Conservation (phyloP, 2,113 vertebrate species). For the Eulemur macaco region DNA sequence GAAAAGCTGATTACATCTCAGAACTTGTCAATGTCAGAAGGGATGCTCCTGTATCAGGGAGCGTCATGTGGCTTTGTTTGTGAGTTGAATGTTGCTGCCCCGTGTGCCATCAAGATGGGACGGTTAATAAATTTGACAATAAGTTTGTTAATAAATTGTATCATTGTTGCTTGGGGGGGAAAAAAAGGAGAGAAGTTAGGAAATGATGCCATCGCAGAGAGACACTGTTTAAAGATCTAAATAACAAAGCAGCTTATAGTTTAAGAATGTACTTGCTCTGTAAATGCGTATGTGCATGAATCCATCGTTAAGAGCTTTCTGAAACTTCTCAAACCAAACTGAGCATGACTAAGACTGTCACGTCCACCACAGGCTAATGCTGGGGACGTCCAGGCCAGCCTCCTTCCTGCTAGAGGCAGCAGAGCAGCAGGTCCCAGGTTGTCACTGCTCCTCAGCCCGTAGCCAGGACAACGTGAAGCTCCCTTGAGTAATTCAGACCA, state of each 20-base stretch:
- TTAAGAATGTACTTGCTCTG: not conserved
- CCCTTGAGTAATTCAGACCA: constrained; percentile 58
- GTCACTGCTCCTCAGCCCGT: not conserved
- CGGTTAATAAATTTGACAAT: not conserved
- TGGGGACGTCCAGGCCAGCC: not conserved
- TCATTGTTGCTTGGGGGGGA: not conserved
- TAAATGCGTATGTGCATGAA: not conserved
- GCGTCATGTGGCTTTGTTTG: not conserved
- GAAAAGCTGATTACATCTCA: not conserved
- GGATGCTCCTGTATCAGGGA: not conserved
- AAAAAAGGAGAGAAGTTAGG: too few relatives aligned
- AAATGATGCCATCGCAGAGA: not conserved
- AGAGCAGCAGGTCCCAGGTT: not conserved
- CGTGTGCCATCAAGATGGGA: not conserved
- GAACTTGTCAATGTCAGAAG: not conserved
- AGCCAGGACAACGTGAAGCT: constrained; percentile 32
- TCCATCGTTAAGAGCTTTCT: not conserved
- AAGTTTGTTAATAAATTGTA: not conserved
- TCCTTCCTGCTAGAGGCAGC: not conserved
- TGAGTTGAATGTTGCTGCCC: not conserved
- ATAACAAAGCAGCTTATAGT: not conserved
- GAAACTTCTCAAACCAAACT: not conserved
- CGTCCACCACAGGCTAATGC: not conserved
- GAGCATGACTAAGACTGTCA: not conserved
- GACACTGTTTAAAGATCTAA: not conserved